Evolutionary conservation across 2,113 vertebrate genomes (phyloP).

Genomic region (Microcebus murinus): DNA sequence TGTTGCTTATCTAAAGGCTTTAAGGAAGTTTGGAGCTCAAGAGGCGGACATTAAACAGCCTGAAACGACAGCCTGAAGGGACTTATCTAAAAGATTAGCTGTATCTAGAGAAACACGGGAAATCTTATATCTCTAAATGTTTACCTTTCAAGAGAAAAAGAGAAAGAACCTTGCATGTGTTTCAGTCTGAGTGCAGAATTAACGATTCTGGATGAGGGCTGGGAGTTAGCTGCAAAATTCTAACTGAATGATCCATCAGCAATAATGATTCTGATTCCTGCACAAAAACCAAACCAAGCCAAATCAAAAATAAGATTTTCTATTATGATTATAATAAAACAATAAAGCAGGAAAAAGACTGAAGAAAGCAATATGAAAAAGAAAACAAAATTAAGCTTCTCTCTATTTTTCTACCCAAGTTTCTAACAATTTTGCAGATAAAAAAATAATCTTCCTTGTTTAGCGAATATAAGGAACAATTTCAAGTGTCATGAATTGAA

Average conservation of each 20-base stretch:
- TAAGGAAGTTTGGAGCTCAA: constrained; percentile 84
- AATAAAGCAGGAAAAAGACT: constrained; percentile 79
- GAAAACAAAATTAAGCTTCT: not conserved
- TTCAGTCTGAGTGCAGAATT: constrained; percentile 75
- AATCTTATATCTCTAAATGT: constrained; percentile 84
- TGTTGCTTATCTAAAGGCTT: constrained; percentile 83
- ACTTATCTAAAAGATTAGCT: constrained; percentile 86
- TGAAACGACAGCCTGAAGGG: constrained; percentile 82
- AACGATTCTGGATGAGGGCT: constrained; percentile 64
- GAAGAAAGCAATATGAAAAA: constrained; percentile 41
- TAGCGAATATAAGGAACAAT: not conserved
- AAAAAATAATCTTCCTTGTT: constrained; percentile 12
- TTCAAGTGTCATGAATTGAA: not conserved
- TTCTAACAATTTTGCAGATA: constrained; percentile 20
- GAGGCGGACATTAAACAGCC: constrained; percentile 83
- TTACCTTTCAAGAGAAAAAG: constrained; percentile 83
- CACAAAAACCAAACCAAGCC: constrained; percentile 52
- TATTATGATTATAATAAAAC: constrained; percentile 79
- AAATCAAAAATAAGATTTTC: constrained; percentile 78
- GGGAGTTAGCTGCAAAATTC: constrained; percentile 70
- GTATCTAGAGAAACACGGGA: constrained; percentile 82
- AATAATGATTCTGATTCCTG: constrained; percentile 77
- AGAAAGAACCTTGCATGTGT: constrained; percentile 65
- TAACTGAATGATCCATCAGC: constrained; percentile 76
- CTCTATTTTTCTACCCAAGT: not conserved